Conservation (phyloP, 2,888 invertebrate species). For the Aproaerema taeniolella region DNA sequence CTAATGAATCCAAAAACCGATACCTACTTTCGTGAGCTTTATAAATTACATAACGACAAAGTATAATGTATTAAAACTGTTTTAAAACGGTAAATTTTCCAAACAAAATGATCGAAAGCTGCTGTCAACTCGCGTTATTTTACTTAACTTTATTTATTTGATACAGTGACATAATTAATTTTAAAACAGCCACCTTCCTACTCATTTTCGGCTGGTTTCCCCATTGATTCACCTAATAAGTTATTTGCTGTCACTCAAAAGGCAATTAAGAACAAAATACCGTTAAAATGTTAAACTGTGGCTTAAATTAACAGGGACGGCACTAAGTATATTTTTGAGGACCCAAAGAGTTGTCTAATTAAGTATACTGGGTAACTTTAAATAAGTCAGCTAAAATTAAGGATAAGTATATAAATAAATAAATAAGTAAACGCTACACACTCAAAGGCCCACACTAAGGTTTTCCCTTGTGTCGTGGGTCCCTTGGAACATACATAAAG, state of each 20-base stretch:
- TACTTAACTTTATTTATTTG: neutral
- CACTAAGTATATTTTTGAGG: no score
- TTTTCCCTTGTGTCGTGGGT: neutral
- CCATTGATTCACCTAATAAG: slow-evolving; percentile 10
- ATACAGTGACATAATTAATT: slow-evolving; percentile 8
- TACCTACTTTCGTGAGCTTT: no score
- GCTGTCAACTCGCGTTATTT: neutral
- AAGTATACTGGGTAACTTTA: no score
- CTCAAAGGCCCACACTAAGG: no score
- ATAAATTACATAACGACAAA: no score
- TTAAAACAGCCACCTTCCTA: slow-evolving; percentile 11
- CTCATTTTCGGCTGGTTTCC: slow-evolving; percentile 12
- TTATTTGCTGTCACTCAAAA: slow-evolving; percentile 28
- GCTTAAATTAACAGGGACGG: slow-evolving; percentile 6
- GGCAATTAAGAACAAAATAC: slow-evolving; percentile 44
- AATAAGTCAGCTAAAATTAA: no score
- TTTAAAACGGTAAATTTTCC: neutral
- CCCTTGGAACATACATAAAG: neutral
- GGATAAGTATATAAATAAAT: no score
- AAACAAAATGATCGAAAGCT: no score
- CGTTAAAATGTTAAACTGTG: slow-evolving; percentile 32
- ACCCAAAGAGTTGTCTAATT: neutral
- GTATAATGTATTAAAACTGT: no score
- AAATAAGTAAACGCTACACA: no score
- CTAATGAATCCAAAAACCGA: no score